Base-by-base conservation (phyloP, 2,797 vertebrate genomes). In the Scolopax rusticola region DNA sequence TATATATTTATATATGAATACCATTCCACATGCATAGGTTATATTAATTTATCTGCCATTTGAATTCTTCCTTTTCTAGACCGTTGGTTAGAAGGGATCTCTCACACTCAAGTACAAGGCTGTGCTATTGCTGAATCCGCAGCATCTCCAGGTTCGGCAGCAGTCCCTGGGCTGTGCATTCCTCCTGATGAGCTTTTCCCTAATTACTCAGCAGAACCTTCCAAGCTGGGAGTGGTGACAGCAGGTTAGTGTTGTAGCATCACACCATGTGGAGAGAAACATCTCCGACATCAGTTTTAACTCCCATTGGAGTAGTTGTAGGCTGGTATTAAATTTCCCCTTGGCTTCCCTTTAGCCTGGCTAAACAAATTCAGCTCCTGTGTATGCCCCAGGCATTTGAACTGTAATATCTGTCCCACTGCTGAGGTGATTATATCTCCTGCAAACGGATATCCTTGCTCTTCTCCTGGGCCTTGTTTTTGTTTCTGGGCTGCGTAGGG, bases 11-110 rank as follows among this genome's bases (percentile, higher is more conserved):
- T 45, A 12, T 59, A 18, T 41, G 56, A 40, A 13, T 38, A 33
- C 3, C 1, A 23, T 15, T 47, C 13, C 0, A 1, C 7, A 12
- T 21, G 30, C 10, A 10, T 12, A 14, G 50, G 19, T 16, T 70
- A 2, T 61, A 45, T 33, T 33, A 21, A 67, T 86, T 63, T 8
- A 4, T 77, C 19, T 59, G 25, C 17, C 17, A 12, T 74, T 84
- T 0, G 0, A 24, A 7, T 57, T 83, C 15, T 69, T 83, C 16
- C 20, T 63, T 76, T 50, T 41, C 13, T 19, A 70, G 32, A 24
- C 36, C 12, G 30, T 63, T 61, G 4, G 1, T 80, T 43, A 27
- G 68, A 71, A 64, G 11, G 12, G 2, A 30, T 38, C 3, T 53
- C 25, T 85, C 18, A 11, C 12, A 10, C 28, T 71, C 16, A 81